Conservation (phyloP, 2,888 invertebrate genomes). For the Linnaemya vulpina region DNA sequence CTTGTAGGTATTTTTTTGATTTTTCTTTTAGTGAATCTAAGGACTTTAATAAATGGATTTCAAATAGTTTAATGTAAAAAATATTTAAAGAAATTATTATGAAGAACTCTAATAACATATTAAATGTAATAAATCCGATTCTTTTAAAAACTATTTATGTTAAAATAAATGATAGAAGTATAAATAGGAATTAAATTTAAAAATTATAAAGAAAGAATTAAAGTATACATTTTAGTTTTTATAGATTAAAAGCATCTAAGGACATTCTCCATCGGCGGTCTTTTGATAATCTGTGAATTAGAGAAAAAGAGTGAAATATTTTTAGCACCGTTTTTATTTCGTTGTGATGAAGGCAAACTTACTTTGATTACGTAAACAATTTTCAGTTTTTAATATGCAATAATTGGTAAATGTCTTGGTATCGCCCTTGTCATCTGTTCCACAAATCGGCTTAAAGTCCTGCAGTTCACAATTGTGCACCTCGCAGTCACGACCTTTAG, state of each 20-base stretch:
- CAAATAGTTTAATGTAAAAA: constrained; percentile 27
- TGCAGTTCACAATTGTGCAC: constrained; percentile 79
- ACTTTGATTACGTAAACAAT: constrained; percentile 80
- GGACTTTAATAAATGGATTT: constrained; percentile 11
- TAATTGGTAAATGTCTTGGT: constrained; percentile 81
- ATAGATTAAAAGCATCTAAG: constrained; percentile 77
- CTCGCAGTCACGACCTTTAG: constrained; percentile 81
- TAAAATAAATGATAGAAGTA: constrained; percentile 56
- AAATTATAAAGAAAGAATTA: constrained; percentile 53
- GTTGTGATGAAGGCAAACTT: constrained; percentile 64
- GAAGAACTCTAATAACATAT: constrained; percentile 23
- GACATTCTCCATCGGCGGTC: constrained; percentile 82
- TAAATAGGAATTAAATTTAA: constrained; percentile 67
- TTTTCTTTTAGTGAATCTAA: constrained; percentile 25
- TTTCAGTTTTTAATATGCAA: constrained; percentile 82
- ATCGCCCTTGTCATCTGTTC: constrained; percentile 82
- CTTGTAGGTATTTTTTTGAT: constrained; percentile 2
- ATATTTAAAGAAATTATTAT: constrained; percentile 17
- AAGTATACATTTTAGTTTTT: constrained; percentile 32
- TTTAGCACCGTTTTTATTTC: neutral
- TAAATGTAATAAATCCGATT: constrained; percentile 59
- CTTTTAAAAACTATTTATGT: constrained; percentile 54
- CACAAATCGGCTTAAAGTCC: constrained; percentile 78
- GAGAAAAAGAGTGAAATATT: constrained; percentile 19
- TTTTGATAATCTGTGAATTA: constrained; percentile 80